Evolutionary conservation across 2,113 vertebrate genomes (phyloP).

Genomic region (Polyodon spathula): DNA sequence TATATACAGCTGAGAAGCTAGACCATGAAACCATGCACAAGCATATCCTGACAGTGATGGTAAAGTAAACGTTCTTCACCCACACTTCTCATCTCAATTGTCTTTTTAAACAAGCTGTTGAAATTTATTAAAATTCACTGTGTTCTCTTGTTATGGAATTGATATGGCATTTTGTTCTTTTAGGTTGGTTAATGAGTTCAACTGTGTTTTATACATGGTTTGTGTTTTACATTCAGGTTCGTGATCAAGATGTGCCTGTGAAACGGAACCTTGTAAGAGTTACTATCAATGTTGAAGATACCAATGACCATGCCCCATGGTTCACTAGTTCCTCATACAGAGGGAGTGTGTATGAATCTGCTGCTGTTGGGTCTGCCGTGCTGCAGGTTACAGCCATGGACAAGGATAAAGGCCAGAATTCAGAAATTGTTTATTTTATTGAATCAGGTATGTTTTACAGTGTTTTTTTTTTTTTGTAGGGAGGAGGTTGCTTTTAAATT

Average conservation of each 20-base stretch:
- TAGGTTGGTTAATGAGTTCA: background rate
- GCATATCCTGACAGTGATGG: constrained; percentile 88
- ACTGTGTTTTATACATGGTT: background rate
- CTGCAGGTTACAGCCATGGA: constrained; percentile 86
- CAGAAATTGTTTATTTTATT: constrained; percentile 80
- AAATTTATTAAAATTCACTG: background rate
- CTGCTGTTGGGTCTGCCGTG: constrained; percentile 76
- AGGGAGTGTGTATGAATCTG: constrained; percentile 82
- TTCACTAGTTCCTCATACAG: constrained; percentile 79
- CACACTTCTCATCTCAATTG: background rate
- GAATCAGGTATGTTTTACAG: constrained; percentile 73
- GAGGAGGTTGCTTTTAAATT: no score
- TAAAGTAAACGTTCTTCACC: constrained; percentile 30
- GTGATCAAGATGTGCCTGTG: constrained; percentile 93
- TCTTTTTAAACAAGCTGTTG: background rate
- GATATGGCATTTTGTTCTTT: no score
- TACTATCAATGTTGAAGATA: constrained; percentile 75
- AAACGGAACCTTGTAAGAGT: constrained; percentile 87
- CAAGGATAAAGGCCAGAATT: constrained; percentile 86
- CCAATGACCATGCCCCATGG: constrained; percentile 88
- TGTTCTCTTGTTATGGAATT: no score
- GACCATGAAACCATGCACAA: constrained; percentile 84
- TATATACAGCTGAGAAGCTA: constrained; percentile 75
- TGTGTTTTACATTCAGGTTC: constrained; percentile 57
- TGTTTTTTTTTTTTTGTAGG: no score